phyloP scores from a whole-genome alignment of 2,113 vertebrate species.

The Lepus americanus region DNA sequence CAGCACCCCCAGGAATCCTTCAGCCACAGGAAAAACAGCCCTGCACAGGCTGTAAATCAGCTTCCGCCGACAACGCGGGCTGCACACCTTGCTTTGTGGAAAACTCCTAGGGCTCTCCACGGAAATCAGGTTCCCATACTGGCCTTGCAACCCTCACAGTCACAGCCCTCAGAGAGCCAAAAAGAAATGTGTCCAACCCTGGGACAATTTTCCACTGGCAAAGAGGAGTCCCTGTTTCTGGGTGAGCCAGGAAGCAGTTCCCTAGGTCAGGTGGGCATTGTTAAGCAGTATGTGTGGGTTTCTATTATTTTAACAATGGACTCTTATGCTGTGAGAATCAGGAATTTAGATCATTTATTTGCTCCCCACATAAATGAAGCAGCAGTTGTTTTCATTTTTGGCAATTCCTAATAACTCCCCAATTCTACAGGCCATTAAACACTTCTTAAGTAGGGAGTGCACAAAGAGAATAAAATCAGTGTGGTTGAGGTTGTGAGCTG shows the following conservation, averaged over 20 bases:
- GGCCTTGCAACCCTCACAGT: background rate
- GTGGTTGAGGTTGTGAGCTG: too few species aligned
- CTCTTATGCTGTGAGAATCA: background rate
- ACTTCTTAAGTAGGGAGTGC: background rate
- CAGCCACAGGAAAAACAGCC: constrained; percentile 53
- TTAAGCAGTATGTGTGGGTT: too few species aligned
- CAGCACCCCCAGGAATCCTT: constrained; percentile 58
- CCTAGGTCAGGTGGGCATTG: too few species aligned
- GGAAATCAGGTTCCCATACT: background rate
- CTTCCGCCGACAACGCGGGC: background rate
- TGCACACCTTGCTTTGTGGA: background rate
- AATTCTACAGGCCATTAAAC: background rate
- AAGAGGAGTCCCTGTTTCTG: background rate
- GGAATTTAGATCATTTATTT: background rate
- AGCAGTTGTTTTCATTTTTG: background rate
- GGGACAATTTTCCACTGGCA: background rate
- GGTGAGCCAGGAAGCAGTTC: background rate
- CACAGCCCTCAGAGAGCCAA: background rate
- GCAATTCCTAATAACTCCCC: background rate
- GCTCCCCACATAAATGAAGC: background rate
- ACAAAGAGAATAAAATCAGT: background rate
- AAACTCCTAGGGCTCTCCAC: background rate
- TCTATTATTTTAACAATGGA: background rate
- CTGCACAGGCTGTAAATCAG: constrained; percentile 22
- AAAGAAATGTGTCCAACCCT: background rate